phyloP scores from a whole-genome alignment of 2,888 invertebrate genomes.

The Matsumyia berberina region DNA sequence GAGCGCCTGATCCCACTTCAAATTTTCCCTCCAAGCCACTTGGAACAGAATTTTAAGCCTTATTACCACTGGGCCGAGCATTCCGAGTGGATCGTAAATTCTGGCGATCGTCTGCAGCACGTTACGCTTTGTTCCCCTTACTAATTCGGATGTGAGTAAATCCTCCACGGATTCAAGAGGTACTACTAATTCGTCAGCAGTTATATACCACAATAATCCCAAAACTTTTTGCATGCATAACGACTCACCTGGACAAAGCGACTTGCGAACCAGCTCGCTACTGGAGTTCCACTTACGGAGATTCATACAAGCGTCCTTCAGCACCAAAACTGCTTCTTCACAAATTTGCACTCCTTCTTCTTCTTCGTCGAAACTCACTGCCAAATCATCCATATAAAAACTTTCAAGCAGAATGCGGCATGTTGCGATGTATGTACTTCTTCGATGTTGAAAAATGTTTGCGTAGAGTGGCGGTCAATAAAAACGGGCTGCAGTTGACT shows the following conservation, averaged over 20 bases:
- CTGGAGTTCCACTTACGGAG: slow-evolving; percentile 6
- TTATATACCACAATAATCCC: slow-evolving; percentile 14
- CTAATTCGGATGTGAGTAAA: slow-evolving; percentile 6
- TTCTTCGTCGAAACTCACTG: slow-evolving; percentile 11
- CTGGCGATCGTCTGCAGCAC: slow-evolving; percentile 18
- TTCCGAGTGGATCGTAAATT: slow-evolving; percentile 17
- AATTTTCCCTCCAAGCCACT: slow-evolving; percentile 6
- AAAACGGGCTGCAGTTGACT: slow-evolving; percentile 8
- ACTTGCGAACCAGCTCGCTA: slow-evolving; percentile 8
- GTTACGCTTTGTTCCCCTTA: slow-evolving; percentile 10
- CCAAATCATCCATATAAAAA: slow-evolving; percentile 12
- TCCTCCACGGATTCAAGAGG: slow-evolving; percentile 4
- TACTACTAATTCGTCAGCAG: slow-evolving; percentile 13
- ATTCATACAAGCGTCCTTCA: not conserved
- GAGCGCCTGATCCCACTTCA: slow-evolving; percentile 16
- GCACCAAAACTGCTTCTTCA: not conserved
- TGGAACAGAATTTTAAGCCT: slow-evolving; percentile 26
- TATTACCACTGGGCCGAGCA: slow-evolving; percentile 26
- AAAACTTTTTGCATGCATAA: slow-evolving; percentile 13
- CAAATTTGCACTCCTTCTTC: not conserved
- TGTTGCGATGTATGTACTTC: slow-evolving; percentile 4
- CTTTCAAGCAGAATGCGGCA: slow-evolving; percentile 1
- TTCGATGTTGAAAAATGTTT: slow-evolving; percentile 11
- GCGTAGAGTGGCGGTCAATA: slow-evolving; percentile 9
- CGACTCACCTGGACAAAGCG: slow-evolving; percentile 24